Conservation (phyloP, 2,888 invertebrate genomes). For the Cantharis rufa region DNA sequence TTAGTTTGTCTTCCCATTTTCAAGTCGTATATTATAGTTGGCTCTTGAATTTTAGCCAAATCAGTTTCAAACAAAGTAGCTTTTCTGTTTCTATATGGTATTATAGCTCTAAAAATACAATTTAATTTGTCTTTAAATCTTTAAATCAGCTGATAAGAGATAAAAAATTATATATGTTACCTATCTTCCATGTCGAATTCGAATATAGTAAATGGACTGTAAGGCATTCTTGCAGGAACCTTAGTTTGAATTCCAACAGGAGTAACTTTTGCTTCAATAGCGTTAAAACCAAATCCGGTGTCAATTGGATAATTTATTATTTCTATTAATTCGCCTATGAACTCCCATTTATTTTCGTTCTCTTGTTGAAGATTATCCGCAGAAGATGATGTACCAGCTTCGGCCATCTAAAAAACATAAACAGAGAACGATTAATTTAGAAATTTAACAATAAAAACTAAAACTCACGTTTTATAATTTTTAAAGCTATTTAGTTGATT, state of each 20-base stretch:
- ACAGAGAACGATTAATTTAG: not conserved
- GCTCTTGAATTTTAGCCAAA: too few species aligned
- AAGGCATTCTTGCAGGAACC: not conserved
- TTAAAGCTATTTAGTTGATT: not conserved
- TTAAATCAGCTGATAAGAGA: too few species aligned
- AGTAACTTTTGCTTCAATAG: not conserved
- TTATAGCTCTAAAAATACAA: too few species aligned
- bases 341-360: not conserved
- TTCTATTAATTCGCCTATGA: not conserved
- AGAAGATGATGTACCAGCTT: not conserved
- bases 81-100: too few species aligned
- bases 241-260: not conserved
- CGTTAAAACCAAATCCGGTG: not conserved
- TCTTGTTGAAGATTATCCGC: not conserved
- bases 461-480: not conserved
- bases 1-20: too few species aligned
- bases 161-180: not conserved
- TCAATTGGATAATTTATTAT: not conserved
- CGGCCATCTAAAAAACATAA: not conserved
- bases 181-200: not conserved
- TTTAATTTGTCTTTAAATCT: too few species aligned
- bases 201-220: not conserved
- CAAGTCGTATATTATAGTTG: too few species aligned
- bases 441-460: not conserved
- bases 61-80: too few species aligned